A percentile compares a stretch with the other conserved stretches of the same genome.
phyloP scores from a whole-genome alignment of 30 jellyfish, hydroid and myxozoan genomes.

The Rhopilema esculentum region DNA sequence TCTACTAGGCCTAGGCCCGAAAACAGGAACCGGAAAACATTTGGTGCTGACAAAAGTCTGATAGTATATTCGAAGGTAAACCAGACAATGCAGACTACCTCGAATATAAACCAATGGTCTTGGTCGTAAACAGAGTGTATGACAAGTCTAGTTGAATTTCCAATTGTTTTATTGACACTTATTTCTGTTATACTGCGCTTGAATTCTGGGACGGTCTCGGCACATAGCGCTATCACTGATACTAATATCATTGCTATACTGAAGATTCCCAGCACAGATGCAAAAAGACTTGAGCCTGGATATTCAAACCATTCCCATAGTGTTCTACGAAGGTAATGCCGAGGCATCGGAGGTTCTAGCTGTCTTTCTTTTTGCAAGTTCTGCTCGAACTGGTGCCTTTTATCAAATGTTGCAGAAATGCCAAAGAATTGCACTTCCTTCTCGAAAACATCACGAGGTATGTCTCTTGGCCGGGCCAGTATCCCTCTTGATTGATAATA shows the following conservation, averaged over 20 bases:
- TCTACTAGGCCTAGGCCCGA: conserved; percentile 81
- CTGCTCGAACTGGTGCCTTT: conserved; percentile 74
- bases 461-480: conserved; percentile 68
- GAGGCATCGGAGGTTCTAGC: conserved; percentile 49
- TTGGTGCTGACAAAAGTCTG: conserved; percentile 72
- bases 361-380: background rate
- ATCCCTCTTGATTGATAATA: conserved; percentile 91
- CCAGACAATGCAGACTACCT: conserved; percentile 53
- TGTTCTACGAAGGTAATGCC: conserved; percentile 17
- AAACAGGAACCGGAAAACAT: conserved; percentile 15
- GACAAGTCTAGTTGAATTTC: conserved; percentile 10
- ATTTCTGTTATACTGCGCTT: background rate
- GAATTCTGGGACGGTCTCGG: conserved; percentile 78
- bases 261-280: conserved; percentile 38
- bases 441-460: conserved; percentile 59
- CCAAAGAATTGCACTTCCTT: conserved; percentile 77
- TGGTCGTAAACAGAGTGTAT: background rate
- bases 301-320: conserved; percentile 60
- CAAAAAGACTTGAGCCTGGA: conserved; percentile 38
- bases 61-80: conserved; percentile 73
- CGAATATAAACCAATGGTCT: conserved; percentile 70
- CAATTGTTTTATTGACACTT: conserved; percentile 10
- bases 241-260: conserved; percentile 47
- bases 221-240: conserved; percentile 66
- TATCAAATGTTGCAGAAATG: conserved; percentile 66